Evolutionary conservation across 2,797 vertebrate genomes (phyloP).

Genomic region (Chelonia mydas): DNA sequence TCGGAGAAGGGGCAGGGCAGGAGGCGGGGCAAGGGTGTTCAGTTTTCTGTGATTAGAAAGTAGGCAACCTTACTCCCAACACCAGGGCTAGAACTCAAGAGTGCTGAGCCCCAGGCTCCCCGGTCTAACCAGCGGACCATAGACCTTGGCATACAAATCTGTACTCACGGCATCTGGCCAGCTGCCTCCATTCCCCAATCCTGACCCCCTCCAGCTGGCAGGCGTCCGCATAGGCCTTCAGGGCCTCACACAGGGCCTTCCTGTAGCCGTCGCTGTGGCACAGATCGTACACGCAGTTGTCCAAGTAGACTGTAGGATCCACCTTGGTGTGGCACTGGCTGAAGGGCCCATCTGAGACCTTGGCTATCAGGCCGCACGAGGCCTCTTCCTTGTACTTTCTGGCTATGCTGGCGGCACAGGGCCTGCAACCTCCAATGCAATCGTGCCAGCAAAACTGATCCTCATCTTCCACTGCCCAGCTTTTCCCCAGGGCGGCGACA

Average conservation of each 20-base stretch:
- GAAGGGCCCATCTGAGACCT: slow-evolving; percentile 62
- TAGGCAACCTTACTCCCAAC: neutral
- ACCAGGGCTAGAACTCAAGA: neutral
- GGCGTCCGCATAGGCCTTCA: slow-evolving; percentile 67
- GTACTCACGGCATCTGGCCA: neutral
- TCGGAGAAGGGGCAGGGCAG: too few species aligned
- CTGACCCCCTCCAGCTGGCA: slow-evolving; percentile 71
- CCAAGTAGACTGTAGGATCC: slow-evolving; percentile 73
- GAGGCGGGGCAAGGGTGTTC: too few species aligned
- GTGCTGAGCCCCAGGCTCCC: neutral
- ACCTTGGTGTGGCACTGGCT: slow-evolving; percentile 68
- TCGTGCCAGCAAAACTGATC: slow-evolving; percentile 66
- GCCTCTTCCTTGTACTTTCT: slow-evolving; percentile 31
- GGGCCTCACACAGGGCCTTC: slow-evolving; percentile 68
- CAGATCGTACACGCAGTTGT: slow-evolving; percentile 77
- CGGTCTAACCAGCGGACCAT: neutral
- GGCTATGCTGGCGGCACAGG: slow-evolving; percentile 39
- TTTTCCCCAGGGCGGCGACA: slow-evolving; percentile 58
- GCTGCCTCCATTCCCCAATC: slow-evolving; percentile 74
- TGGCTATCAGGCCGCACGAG: slow-evolving; percentile 70
- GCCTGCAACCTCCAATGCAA: slow-evolving; percentile 67
- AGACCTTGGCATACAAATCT: neutral
- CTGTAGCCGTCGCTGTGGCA: slow-evolving; percentile 71
- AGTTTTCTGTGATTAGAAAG: too few species aligned
- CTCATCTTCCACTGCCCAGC: slow-evolving; percentile 74